These are phyloP conservation scores for Brachyalestes nurse DNA, from an alignment of 2,797 vertebrate species.

Conservation along the genomic window DNA sequence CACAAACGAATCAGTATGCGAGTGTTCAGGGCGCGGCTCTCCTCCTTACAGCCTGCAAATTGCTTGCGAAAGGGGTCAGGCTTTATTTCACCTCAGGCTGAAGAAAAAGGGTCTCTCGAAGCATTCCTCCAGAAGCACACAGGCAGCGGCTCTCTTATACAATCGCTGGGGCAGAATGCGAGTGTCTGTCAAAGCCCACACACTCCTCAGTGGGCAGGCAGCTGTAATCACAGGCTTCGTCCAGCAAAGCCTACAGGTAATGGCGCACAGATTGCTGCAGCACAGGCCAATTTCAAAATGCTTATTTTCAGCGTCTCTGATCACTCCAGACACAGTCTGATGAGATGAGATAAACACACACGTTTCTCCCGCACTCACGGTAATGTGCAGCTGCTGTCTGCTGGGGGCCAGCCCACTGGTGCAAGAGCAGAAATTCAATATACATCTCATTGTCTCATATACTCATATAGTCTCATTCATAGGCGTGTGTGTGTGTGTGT, in stretches of 20 bases:
- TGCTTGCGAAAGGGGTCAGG: conserved; percentile 9
- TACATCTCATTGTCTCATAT: conserved; percentile 1
- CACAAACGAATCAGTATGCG: background rate
- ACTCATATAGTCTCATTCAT: background rate
- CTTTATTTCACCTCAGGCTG: conserved; percentile 7
- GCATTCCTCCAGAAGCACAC: background rate
- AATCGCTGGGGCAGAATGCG: background rate
- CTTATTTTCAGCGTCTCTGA: conserved; percentile 7
- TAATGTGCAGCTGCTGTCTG: conserved; percentile 42
- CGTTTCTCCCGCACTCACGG: conserved; percentile 12
- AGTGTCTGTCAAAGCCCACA: conserved; percentile 26
- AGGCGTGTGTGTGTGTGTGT: background rate
- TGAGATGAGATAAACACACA: conserved; percentile 50
- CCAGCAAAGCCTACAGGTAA: conserved; percentile 28
- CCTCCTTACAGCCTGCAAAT: conserved; percentile 6
- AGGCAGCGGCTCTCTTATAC: conserved; percentile 11
- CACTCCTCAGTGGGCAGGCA: conserved; percentile 23
- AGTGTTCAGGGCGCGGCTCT: background rate
- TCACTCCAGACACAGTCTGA: conserved; percentile 13
- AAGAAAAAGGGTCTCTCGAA: background rate
- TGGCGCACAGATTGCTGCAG: background rate
- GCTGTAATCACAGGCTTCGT: conserved; percentile 34
- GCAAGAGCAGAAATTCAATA: conserved; percentile 44
- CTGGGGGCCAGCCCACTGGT: conserved; percentile 54
- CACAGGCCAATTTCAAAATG: background rate